phyloP scores from a whole-genome alignment of 2,888 invertebrate species.

The Leptothorax acervorum region DNA sequence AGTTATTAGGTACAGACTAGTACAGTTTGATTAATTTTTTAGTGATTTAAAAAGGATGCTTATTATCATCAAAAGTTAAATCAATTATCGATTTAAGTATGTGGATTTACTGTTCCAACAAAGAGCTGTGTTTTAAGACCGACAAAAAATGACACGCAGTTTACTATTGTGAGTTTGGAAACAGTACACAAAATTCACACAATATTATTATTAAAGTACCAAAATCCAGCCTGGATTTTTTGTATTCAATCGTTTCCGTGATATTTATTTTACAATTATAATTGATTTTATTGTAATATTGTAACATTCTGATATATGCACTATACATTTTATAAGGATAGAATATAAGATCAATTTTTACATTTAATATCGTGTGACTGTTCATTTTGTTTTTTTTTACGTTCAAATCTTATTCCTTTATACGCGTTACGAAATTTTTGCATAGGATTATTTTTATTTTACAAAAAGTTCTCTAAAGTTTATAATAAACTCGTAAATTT shows the following conservation, averaged over 20 bases:
- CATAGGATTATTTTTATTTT: neutral
- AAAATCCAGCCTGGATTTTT: neutral
- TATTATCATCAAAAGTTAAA: too few relatives aligned
- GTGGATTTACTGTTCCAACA: too few relatives aligned
- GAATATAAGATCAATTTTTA: neutral
- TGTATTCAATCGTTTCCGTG: neutral
- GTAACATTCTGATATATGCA: neutral
- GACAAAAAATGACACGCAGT: too few relatives aligned
- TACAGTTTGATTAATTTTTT: too few relatives aligned
- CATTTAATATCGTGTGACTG: neutral
- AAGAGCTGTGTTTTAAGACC: too few relatives aligned
- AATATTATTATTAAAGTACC: too few relatives aligned
- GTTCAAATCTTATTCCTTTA: neutral
- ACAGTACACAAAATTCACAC: too few relatives aligned
- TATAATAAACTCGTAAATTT: neutral
- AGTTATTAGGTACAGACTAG: too few relatives aligned
- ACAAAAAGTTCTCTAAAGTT: neutral
- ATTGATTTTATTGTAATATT: neutral
- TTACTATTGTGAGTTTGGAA: too few relatives aligned
- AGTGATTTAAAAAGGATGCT: too few relatives aligned
- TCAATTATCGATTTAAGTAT: too few relatives aligned
- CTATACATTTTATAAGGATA: neutral
- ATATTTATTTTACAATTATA: neutral
- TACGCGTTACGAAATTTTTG: neutral
- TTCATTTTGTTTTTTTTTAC: neutral